Evolutionary conservation across 2,797 vertebrate species (phyloP).

Genomic region (Champsocephalus esox): DNA sequence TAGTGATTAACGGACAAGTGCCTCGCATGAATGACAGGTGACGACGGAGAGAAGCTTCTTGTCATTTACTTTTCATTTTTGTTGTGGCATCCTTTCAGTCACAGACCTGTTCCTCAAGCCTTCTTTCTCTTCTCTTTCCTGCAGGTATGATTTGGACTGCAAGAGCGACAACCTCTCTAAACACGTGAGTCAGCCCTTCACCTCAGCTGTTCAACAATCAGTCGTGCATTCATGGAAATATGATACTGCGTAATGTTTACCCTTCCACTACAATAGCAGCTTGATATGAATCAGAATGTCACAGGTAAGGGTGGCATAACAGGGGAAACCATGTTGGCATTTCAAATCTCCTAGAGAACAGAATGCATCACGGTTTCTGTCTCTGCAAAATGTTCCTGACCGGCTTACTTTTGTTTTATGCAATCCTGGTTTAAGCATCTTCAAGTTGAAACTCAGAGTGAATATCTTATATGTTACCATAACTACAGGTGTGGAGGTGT

Average conservation of each 20-base stretch:
- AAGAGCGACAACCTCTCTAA: conserved; percentile 88
- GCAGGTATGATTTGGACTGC: conserved; percentile 86
- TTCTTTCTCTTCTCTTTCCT: conserved; percentile 15
- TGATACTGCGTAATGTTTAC: conserved; percentile 39
- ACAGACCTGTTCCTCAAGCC: conserved; percentile 7
- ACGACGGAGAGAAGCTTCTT: conserved; percentile 20
- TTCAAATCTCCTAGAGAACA: background rate
- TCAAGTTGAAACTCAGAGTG: background rate
- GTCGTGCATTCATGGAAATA: conserved; percentile 42
- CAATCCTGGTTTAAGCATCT: background rate
- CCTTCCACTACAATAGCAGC: conserved; percentile 42
- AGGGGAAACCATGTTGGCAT: conserved; percentile 21
- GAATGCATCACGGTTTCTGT: background rate
- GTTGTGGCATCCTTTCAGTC: conserved; percentile 24
- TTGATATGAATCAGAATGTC: conserved; percentile 53
- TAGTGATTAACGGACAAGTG: conserved; percentile 39
- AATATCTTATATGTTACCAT: background rate
- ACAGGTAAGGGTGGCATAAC: conserved; percentile 1
- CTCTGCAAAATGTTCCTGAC: background rate
- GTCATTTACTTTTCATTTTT: conserved; percentile 25
- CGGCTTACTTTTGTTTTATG: background rate
- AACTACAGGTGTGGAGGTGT: background rate
- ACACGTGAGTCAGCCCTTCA: conserved; percentile 81
- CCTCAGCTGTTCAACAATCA: conserved; percentile 54
- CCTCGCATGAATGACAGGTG: background rate